phyloP scores from a whole-genome alignment of 2,113 vertebrate species.

The Sphaerodactylus townsendi region DNA sequence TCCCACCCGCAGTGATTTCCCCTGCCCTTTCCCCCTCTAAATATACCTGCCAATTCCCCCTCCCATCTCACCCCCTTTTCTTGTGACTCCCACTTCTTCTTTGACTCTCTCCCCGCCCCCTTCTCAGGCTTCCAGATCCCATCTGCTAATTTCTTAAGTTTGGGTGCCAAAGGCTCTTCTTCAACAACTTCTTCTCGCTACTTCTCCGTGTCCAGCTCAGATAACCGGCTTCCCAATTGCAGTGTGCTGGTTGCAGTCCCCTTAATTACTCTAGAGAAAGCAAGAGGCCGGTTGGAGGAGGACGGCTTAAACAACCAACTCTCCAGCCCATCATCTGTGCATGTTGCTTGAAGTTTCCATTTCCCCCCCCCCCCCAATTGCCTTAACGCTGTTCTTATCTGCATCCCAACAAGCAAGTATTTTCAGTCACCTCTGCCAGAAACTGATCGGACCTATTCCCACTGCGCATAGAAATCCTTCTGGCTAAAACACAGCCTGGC shows the following conservation, averaged over 20 bases:
- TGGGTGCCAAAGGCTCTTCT: neutral
- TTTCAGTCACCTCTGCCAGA: neutral
- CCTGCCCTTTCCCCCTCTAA: neutral
- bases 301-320: no score
- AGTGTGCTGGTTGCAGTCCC: neutral
- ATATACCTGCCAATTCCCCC: neutral
- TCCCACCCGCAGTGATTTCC: neutral
- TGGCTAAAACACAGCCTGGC: neutral
- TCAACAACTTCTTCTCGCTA: neutral
- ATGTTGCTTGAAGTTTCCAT: neutral
- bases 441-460: neutral
- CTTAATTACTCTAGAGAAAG: neutral
- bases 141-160: neutral
- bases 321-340: neutral
- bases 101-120: neutral
- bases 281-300: neutral
- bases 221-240: neutral
- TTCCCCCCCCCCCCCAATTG: neutral
- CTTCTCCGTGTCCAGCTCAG: neutral
- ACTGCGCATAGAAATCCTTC: neutral
- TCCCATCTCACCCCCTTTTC: neutral
- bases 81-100: no score
- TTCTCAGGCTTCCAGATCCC: neutral
- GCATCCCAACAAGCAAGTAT: neutral
- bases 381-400: no score